A percentile compares a stretch with the other conserved stretches of the same genome.
Conservation (phyloP, 2,797 vertebrate genomes). For the Amblyopsis hoosieri region DNA sequence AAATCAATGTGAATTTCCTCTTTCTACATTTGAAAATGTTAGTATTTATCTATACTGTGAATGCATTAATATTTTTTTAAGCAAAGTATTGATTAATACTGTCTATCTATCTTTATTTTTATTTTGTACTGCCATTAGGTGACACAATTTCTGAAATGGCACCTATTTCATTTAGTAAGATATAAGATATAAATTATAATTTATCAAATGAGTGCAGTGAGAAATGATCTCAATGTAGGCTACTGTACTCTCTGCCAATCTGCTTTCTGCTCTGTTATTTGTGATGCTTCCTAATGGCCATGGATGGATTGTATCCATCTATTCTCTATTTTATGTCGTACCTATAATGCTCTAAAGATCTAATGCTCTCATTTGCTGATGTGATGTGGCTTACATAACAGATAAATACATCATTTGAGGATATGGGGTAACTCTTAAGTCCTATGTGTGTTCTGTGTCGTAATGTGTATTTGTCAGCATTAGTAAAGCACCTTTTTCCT, state of each 20-base stretch:
- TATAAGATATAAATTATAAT: neutral
- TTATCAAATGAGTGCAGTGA: slow-evolving; percentile 10
- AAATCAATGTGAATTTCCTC: neutral
- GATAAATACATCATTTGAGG: neutral
- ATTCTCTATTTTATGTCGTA: neutral
- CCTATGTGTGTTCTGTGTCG: neutral
- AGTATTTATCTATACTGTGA: too few species aligned
- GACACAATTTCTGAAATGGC: neutral
- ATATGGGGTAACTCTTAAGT: neutral
- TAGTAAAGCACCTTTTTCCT: slow-evolving; percentile 31
- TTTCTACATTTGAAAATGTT: neutral
- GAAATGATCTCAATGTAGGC: slow-evolving; percentile 7
- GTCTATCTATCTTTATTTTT: too few species aligned
- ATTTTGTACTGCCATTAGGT: too few species aligned
- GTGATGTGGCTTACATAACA: neutral
- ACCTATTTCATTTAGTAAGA: neutral
- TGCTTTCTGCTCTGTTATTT: neutral
- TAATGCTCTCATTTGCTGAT: neutral
- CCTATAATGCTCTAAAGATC: slow-evolving; percentile 1
- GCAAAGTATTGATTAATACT: neutral
- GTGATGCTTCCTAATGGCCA: neutral
- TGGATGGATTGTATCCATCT: neutral
- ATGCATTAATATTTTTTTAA: neutral
- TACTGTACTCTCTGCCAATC: slow-evolving; percentile 4
- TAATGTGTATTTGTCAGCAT: neutral